Base-by-base conservation (phyloP, 1,140 invertebrate genomes). In the Gryllus bimaculatus region DNA sequence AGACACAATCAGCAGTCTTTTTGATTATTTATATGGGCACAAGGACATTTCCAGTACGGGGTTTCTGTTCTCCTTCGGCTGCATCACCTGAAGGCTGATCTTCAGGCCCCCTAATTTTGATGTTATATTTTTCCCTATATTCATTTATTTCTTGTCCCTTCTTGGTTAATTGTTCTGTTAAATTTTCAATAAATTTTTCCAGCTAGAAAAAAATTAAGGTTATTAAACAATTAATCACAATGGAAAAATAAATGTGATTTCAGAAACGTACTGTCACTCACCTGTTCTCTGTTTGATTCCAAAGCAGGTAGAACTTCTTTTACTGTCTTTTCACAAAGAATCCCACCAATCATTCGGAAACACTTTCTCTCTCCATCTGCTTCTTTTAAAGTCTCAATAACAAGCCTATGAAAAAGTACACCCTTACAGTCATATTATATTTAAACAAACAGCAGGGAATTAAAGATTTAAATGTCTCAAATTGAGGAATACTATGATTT, bases 141-240 rank as follows among this genome's bases (percentile, higher is more conserved):
- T 96, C 93, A 85, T 98, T 96, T 54, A 99, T 93, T 87, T 98
- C 96, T 77, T 90, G 86, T 8, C 96, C 96, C 87, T 98, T 98
- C 81, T 92, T 91, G 54, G 91, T 88, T 15, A 98, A 86, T 85
- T 97, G 93, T 76, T 93, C 92, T 77, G 92, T 93, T 15, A 97
- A 87, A 78, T 89, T 89, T 84, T 93, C 91, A 78, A 96, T 91
- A 6, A 95, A 88, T 85, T 93, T 92, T 8, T 89, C 89, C 80
- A 98, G 87, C 90, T 93, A 84, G 21, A 87, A 86, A 26, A 78
- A 13, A 18, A 66, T 0, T 13, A 66, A 66, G 1, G n/a, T 39
- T 39, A 39, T 39, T 39, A 39, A 26, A 20, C 5, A 26, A 18
- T 47, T 13, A 7, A 20, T 5, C 21, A 48, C 10, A 26, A 75